A percentile compares a stretch with the other conserved stretches of the same genome.
phyloP scores from a whole-genome alignment of 1,140 invertebrate species.

The Wasmannia auropunctata region DNA sequence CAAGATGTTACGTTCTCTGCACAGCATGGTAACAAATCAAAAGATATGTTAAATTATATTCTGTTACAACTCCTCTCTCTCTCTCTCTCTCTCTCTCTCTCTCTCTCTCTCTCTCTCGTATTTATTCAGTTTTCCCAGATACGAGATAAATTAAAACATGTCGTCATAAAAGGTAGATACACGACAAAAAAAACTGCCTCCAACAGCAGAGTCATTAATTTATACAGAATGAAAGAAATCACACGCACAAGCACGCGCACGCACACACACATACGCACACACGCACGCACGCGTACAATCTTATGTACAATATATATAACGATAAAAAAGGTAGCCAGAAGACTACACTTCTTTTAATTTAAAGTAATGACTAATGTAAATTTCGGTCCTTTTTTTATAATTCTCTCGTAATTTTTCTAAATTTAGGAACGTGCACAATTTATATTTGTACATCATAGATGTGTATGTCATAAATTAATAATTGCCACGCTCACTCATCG shows the following conservation, averaged over 20 bases:
- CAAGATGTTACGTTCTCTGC: constrained; percentile 56
- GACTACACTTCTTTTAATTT: neutral
- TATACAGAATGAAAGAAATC: constrained; percentile 42
- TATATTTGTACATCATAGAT: constrained; percentile 56
- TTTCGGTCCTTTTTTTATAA: neutral
- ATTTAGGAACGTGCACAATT: constrained; percentile 59
- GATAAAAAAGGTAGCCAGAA: constrained; percentile 10
- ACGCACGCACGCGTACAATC: neutral
- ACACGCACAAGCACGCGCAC: neutral
- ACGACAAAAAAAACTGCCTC: constrained; percentile 34
- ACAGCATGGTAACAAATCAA: constrained; percentile 57
- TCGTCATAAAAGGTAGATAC: constrained; percentile 23
- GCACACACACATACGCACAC: neutral
- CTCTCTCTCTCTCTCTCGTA: too few species aligned
- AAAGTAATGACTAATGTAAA: constrained; percentile 17
- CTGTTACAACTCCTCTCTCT: too few species aligned
- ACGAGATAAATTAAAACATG: constrained; percentile 27
- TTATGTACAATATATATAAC: neutral
- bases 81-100: too few species aligned
- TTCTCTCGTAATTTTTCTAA: constrained; percentile 10
- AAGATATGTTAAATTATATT: constrained; percentile 40
- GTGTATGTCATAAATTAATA: constrained; percentile 75
- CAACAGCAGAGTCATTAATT: constrained; percentile 53
- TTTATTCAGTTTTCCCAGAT: constrained; percentile 17
- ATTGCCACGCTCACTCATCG: constrained; percentile 77